Evolutionary conservation across 2,888 invertebrate genomes (phyloP).

Genomic region (Parnassius glacialis): DNA sequence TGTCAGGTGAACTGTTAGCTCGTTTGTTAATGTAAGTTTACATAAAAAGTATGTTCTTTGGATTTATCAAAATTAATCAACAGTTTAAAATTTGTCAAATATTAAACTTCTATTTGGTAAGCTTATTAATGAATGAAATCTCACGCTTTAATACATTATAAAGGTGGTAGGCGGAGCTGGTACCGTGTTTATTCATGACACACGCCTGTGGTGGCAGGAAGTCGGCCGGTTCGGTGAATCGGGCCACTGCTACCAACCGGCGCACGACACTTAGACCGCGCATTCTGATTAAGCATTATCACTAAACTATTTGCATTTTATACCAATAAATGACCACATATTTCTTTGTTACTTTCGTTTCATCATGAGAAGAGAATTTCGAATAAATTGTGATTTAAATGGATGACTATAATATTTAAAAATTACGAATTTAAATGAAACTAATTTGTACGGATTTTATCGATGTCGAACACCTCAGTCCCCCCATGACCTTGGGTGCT

Average conservation of each 20-base stretch:
- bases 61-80: too few species aligned
- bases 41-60: too few species aligned
- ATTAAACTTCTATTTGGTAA: too few species aligned
- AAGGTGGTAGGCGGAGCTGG: slow-evolving; percentile 13
- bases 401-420: too few species aligned
- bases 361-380: slow-evolving; percentile 1
- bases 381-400: too few species aligned
- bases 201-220: slow-evolving; percentile 65
- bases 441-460: too few species aligned
- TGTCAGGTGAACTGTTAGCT: too few species aligned
- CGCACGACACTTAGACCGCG: slow-evolving; percentile 45
- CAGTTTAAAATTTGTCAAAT: too few species aligned
- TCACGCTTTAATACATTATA: slow-evolving; percentile 21
- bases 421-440: too few species aligned
- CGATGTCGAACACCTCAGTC: too few species aligned
- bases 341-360: slow-evolving; percentile 23
- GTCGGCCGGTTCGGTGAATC: slow-evolving; percentile 66
- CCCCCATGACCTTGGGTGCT: too few species aligned
- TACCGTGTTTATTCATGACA: slow-evolving; percentile 63
- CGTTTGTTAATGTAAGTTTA: too few species aligned
- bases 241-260: slow-evolving; percentile 47
- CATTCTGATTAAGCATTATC: slow-evolving; percentile 46
- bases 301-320: slow-evolving; percentile 40
- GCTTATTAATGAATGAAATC: slow-evolving; percentile 1
- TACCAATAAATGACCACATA: slow-evolving; percentile 32